These are phyloP conservation scores for Adineta ricciae DNA, from an alignment of 2,888 invertebrate species.

Conservation along the genomic window DNA sequence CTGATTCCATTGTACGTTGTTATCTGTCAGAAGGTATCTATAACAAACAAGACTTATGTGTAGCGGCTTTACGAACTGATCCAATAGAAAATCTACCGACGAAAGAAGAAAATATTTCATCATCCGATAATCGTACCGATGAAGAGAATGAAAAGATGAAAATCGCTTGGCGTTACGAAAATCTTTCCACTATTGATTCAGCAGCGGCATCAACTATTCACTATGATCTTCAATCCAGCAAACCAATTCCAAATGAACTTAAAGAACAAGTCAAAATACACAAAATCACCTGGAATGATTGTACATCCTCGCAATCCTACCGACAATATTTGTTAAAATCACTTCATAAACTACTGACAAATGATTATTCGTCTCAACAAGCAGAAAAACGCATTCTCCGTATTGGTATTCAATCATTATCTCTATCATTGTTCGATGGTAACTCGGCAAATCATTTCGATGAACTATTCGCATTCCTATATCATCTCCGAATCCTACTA, in stretches of 20 bases:
- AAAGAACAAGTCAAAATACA: neutral
- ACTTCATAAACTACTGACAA: neutral
- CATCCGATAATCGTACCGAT: neutral
- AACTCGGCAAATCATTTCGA: neutral
- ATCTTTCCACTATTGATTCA: neutral
- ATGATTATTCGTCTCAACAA: neutral
- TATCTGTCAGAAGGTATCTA: slow-evolving; percentile 6
- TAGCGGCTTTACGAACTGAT: neutral
- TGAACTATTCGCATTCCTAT: neutral
- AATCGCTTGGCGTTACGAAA: slow-evolving; percentile 7
- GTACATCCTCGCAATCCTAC: neutral
- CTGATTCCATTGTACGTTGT: slow-evolving; percentile 7
- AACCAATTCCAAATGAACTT: neutral
- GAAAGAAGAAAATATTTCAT: neutral
- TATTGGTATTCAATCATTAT: slow-evolving; percentile 4
- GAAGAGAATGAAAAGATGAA: neutral
- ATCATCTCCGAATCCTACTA: neutral
- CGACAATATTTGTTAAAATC: neutral
- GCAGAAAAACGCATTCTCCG: neutral
- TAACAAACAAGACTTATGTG: neutral
- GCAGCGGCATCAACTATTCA: neutral
- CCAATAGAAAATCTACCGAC: slow-evolving; percentile 3
- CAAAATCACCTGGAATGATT: neutral
- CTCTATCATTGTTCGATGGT: neutral
- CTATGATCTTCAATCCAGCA: neutral